Evolutionary conservation across 1,140 invertebrate genomes (phyloP).

Genomic region (Onthophagus taurus): DNA sequence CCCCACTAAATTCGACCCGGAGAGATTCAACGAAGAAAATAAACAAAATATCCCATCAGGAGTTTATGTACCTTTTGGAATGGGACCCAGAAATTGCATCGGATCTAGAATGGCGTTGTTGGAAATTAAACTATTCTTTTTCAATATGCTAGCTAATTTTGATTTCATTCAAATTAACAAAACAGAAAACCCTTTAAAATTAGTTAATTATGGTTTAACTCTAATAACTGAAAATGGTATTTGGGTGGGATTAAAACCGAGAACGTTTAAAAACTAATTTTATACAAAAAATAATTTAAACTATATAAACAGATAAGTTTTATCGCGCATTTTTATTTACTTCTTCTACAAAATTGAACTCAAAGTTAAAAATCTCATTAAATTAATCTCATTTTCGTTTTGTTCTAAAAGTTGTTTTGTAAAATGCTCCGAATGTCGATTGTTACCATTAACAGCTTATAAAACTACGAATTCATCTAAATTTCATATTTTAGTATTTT

Average conservation of each 20-base stretch:
- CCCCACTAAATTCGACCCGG: conserved; percentile 37
- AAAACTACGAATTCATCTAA: too few species aligned
- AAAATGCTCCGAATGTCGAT: too few species aligned
- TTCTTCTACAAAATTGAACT: too few species aligned
- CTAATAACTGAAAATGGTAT: conserved; percentile 26
- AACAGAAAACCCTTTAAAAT: conserved; percentile 10
- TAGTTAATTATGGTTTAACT: conserved; percentile 2
- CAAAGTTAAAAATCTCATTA: too few species aligned
- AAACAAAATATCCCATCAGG: conserved; percentile 33
- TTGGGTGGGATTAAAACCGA: conserved; percentile 29
- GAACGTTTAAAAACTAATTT: too few species aligned
- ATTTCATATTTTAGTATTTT: too few species aligned
- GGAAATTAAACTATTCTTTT: conserved; percentile 7
- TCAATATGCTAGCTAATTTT: conserved; percentile 9
- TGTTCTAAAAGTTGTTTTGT: too few species aligned
- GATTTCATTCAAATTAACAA: conserved; percentile 8
- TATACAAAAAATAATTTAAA: too few species aligned
- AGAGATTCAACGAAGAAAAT: conserved; percentile 34
- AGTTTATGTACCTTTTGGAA: conserved; percentile 47
- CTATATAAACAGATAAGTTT: too few species aligned
- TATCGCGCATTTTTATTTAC: too few species aligned
- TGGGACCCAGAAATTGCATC: conserved; percentile 39
- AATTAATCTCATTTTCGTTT: too few species aligned
- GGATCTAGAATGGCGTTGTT: conserved; percentile 14
- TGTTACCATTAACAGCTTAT: too few species aligned